Evolutionary conservation across 2,113 vertebrate species (phyloP).

Genomic region (Solea senegalensis): DNA sequence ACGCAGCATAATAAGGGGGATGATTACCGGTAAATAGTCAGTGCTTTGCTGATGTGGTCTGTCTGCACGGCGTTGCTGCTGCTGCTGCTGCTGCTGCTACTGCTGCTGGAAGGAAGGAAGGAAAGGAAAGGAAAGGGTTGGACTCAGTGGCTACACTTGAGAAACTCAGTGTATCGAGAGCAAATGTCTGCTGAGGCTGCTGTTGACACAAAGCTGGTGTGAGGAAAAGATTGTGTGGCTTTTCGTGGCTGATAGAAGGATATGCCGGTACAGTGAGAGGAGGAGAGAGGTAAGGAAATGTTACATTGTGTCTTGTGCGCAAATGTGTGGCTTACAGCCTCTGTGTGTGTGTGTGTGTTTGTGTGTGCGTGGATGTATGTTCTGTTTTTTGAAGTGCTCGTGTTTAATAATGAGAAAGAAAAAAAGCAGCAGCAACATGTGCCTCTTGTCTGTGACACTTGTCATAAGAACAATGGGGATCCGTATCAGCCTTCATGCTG

Average conservation of each 20-base stretch:
- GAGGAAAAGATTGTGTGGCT: constrained; percentile 56
- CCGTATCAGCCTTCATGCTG: constrained; percentile 43
- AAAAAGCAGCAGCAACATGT: constrained; percentile 77
- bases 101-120: no score
- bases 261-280: constrained; percentile 72
- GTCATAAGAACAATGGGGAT: constrained; percentile 62
- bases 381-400: constrained; percentile 18
- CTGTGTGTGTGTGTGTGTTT: constrained; percentile 64
- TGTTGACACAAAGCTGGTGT: constrained; percentile 71
- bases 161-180: constrained; percentile 71
- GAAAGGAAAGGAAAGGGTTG: constrained; percentile 67
- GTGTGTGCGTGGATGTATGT: constrained; percentile 42
- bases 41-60: constrained; percentile 74
- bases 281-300: constrained; percentile 62
- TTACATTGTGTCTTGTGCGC: constrained; percentile 69
- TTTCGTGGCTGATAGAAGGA: constrained; percentile 64
- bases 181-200: constrained; percentile 70
- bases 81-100: no score
- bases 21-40: constrained; percentile 75
- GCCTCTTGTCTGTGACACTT: constrained; percentile 73
- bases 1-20: constrained; percentile 73
- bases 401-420: constrained; percentile 11
- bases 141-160: constrained; percentile 74
- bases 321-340: constrained; percentile 63
- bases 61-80: constrained; percentile 18